phyloP scores from a whole-genome alignment of 2,797 vertebrate genomes.

The Yasuhikotakia modesta region DNA sequence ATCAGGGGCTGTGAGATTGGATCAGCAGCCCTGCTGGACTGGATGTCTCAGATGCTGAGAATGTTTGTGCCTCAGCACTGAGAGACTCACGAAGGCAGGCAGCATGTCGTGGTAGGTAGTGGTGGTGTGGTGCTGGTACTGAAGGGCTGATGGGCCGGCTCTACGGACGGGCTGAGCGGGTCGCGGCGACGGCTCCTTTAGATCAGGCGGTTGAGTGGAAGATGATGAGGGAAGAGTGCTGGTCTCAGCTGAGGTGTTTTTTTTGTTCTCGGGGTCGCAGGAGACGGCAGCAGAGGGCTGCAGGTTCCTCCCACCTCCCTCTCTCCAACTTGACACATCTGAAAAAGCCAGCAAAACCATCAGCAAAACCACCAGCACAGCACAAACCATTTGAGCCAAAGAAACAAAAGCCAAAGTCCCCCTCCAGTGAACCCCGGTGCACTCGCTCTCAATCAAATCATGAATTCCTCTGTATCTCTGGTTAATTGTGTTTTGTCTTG shows the following conservation, averaged over 20 bases:
- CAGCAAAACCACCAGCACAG: neutral
- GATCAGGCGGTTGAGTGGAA: conserved; percentile 69
- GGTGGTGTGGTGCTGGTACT: conserved; percentile 92
- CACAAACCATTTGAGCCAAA: neutral
- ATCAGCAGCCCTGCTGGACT: too few relatives aligned
- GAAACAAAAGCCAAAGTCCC: neutral
- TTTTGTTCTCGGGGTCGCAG: conserved; percentile 77
- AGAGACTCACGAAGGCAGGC: conserved; percentile 92
- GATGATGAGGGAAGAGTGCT: conserved; percentile 66
- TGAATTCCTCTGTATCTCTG: too few relatives aligned
- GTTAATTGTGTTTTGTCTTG: too few relatives aligned
- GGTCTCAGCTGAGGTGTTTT: conserved; percentile 71
- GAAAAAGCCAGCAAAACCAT: neutral
- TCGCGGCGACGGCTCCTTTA: conserved; percentile 90
- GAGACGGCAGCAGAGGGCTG: conserved; percentile 75
- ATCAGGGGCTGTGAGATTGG: too few relatives aligned
- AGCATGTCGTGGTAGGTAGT: conserved; percentile 98
- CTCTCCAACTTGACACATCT: conserved; percentile 99
- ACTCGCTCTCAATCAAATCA: too few relatives aligned
- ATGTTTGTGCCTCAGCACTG: neutral
- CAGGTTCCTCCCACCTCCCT: conserved; percentile 98
- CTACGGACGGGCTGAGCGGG: conserved; percentile 88
- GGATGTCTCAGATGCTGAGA: too few relatives aligned
- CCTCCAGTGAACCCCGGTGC: too few relatives aligned
- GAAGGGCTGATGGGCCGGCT: conserved; percentile 83